Base-by-base conservation (phyloP, 2,113 vertebrate species). In the Hippolais icterina region DNA sequence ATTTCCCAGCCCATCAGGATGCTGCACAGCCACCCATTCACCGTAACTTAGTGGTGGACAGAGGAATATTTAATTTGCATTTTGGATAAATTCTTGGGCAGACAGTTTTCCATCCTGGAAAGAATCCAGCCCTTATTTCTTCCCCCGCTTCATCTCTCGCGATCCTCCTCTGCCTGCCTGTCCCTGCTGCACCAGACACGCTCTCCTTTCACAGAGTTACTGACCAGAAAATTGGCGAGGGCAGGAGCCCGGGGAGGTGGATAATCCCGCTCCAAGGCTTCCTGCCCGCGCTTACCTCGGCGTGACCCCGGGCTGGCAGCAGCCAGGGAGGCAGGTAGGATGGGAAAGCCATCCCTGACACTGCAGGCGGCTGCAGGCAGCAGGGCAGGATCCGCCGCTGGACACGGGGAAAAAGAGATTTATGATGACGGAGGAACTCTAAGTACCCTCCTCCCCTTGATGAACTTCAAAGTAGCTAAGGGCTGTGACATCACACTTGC, bases 181-280 rank as follows among this genome's bases (percentile, higher is more conserved):
- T 69, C 88, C 91, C 75, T 50, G 21, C 63, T 2, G 27, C 92
- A 79, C n/a, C 20, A 95, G 90, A 87, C 96, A 94, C 76, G 7
- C 95, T 96, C 90, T 96, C 81, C 96, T 95, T 96, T 97, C 96
- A 83, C 61, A 72, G 89, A 96, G 70, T 92, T 83, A 97, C 82
- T 91, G 97, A 96, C 93, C 95, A 96, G 96, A 97, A 96, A 96
- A 92, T 96, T 78, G 94, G 24, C 2, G 77, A 91, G 87, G 97
- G 86, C 88, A 89, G 71, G 20, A 41, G 83, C 89, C 70, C 53
- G 39, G 96, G 9, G 89, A 96, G 94, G 93, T 69, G 63, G 85
- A 53, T 81, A 96, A 96, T 96, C 90, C 96, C 19, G 21, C 77
- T 53, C 78, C 74, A 37, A 25, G 76, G 90, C 93, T 56, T 87